These are phyloP conservation scores for Vulpes lagopus DNA, from an alignment of 2,113 vertebrate species.

Conservation along the genomic window DNA sequence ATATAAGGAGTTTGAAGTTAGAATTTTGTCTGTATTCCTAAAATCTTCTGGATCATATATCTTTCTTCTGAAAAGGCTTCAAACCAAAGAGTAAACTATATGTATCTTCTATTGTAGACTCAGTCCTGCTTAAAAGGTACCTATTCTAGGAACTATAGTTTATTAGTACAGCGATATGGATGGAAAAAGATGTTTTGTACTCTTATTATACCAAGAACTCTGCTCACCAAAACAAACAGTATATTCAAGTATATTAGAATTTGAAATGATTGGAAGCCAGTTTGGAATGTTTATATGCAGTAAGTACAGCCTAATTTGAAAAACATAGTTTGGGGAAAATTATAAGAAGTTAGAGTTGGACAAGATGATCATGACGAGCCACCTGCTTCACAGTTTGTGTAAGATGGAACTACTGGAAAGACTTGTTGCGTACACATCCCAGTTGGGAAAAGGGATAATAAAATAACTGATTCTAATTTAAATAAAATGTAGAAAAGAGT, in stretches of 20 bases:
- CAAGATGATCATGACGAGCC: not conserved
- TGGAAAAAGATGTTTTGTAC: not conserved
- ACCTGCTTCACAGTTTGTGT: not conserved
- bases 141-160: not conserved
- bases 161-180: not conserved
- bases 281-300: not conserved
- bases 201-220: not conserved
- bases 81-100: not conserved
- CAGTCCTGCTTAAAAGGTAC: not conserved
- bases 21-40: constrained; percentile 3
- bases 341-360: not conserved
- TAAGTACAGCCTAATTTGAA: not conserved
- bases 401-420: too few species aligned
- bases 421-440: not conserved
- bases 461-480: not conserved
- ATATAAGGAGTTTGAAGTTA: not conserved
- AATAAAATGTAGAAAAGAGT: too few species aligned
- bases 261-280: not conserved
- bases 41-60: not conserved
- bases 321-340: not conserved
- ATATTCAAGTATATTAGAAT: not conserved
- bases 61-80: not conserved
- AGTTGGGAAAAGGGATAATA: not conserved
- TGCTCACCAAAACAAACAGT: not conserved
- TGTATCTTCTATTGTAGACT: not conserved